phyloP scores from a whole-genome alignment of 1,140 invertebrate genomes.

The Penaeus vannamei region DNA sequence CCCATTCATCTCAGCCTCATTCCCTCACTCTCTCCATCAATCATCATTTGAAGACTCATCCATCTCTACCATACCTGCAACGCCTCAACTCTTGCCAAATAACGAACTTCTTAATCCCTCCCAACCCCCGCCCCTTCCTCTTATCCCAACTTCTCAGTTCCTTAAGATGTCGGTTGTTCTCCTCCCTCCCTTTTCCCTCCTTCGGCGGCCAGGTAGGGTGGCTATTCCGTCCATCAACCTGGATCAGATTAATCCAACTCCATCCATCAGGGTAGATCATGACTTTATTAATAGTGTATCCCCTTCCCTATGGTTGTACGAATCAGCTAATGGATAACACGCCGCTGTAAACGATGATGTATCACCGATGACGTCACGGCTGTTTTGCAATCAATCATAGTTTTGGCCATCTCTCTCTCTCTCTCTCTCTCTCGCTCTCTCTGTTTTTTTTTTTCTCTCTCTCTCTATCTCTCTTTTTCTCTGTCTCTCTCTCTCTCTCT shows the following conservation, averaged over 20 bases:
- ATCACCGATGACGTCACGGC: neutral
- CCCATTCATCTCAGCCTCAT: too few relatives aligned
- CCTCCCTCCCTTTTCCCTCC: neutral
- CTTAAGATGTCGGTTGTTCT: neutral
- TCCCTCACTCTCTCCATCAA: too few relatives aligned
- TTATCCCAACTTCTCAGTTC: too few relatives aligned
- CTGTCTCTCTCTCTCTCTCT: too few relatives aligned
- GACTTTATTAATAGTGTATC: slow-evolving; percentile 24
- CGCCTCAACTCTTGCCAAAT: too few relatives aligned
- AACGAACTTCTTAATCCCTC: too few relatives aligned
- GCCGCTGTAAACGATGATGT: slow-evolving; percentile 17
- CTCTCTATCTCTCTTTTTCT: too few relatives aligned
- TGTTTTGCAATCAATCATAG: slow-evolving; percentile 26
- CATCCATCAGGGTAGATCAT: slow-evolving; percentile 29
- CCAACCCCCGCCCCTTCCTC: too few relatives aligned
- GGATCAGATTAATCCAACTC: slow-evolving; percentile 6
- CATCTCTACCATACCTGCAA: too few relatives aligned
- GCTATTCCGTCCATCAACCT: neutral
- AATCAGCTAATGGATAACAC: slow-evolving; percentile 26
- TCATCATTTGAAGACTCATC: too few relatives aligned
- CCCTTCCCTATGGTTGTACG: slow-evolving; percentile 8
- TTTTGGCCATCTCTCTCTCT: neutral
- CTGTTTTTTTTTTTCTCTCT: too few relatives aligned
- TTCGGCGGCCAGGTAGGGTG: neutral
- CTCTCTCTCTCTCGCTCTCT: too few relatives aligned